Percentiles rank a stretch among this genome's conserved stretches.
Conservation (phyloP, 2,113 vertebrate species). For the Felis catus region DNA sequence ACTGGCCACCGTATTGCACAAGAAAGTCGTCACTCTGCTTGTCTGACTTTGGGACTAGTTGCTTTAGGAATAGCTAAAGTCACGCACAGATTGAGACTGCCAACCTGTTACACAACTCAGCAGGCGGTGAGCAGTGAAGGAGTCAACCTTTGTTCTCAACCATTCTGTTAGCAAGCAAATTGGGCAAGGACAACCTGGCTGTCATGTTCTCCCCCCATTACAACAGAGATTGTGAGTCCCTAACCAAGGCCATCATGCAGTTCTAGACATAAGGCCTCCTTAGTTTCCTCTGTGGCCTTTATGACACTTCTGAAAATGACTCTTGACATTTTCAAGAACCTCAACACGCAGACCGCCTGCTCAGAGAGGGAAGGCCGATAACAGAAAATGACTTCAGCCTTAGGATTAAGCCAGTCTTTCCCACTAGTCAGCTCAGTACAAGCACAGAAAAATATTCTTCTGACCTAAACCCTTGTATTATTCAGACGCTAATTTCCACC, state of each 20-base stretch:
- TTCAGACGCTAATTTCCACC: constrained; percentile 40
- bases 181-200: background rate
- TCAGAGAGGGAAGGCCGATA: background rate
- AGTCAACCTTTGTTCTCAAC: constrained; percentile 43
- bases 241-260: background rate
- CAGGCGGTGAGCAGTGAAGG: background rate
- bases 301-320: constrained; percentile 39
- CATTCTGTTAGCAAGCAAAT: background rate
- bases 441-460: background rate
- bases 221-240: background rate
- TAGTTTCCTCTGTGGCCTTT: constrained; percentile 27
- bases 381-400: background rate
- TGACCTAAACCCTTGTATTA: background rate
- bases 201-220: background rate
- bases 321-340: constrained; percentile 40
- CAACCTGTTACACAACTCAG: background rate
- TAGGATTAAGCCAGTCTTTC: background rate
- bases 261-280: constrained; percentile 37
- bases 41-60: background rate
- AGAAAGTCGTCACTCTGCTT: background rate
- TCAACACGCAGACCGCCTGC: background rate
- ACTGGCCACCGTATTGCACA: background rate
- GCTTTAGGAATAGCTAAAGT: background rate
- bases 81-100: background rate
- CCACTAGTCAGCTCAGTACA: background rate